A percentile compares a stretch with the other conserved stretches of the same genome.
Conservation (phyloP, 2,797 vertebrate species). For the Cheirogaleus major region DNA sequence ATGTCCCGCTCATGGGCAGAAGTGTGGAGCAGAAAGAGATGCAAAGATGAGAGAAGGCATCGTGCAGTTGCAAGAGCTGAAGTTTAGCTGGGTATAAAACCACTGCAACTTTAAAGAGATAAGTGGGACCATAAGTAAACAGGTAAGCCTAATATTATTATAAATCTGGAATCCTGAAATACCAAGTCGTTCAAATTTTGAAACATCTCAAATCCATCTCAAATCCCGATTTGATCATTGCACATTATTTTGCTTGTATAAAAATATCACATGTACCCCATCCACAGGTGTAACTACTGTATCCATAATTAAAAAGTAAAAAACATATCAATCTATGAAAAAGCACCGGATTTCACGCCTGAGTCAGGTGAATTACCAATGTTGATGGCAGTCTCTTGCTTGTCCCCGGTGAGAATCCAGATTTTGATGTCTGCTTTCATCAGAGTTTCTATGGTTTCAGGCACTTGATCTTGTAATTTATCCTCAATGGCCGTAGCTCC, state of each 20-base stretch:
- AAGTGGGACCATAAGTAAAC: neutral
- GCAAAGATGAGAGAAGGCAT: neutral
- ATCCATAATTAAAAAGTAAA: neutral
- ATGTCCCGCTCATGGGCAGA: rapidly evolving
- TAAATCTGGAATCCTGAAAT: neutral
- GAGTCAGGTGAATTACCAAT: constrained; percentile 89
- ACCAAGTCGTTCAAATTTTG: neutral
- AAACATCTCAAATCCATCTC: neutral
- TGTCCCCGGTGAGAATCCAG: constrained; percentile 99
- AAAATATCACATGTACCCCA: neutral
- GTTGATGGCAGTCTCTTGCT: constrained; percentile 99
- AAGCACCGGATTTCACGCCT: neutral
- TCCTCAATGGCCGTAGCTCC: constrained; percentile 99
- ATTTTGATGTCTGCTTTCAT: constrained; percentile 99
- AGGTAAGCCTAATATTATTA: neutral
- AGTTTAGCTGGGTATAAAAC: no score
- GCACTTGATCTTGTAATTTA: constrained; percentile 97
- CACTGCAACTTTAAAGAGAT: neutral
- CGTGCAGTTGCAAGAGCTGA: neutral
- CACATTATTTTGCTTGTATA: neutral
- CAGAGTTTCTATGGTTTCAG: constrained; percentile 98
- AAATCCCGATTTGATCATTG: neutral
- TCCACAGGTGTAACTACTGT: neutral
- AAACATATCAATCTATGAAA: neutral
- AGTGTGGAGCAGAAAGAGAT: neutral